Percentiles rank a stretch among this genome's conserved stretches.
phyloP scores from a whole-genome alignment of 2,113 vertebrate genomes.

The Oncorhynchus tshawytscha region DNA sequence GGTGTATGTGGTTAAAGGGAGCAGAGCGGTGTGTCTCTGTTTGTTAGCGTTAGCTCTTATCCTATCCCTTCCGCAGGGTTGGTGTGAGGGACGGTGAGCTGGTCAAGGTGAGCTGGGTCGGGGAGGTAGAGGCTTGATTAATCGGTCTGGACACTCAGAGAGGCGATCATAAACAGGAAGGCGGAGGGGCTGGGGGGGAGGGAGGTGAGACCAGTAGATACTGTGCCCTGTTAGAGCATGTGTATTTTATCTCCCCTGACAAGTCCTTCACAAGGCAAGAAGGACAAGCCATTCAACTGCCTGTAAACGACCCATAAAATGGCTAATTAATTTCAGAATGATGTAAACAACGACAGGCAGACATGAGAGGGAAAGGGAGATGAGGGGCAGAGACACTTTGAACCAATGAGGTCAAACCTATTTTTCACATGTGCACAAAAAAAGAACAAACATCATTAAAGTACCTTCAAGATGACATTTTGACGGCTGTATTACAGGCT shows the following conservation, averaged over 20 bases:
- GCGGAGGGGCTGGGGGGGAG: background rate
- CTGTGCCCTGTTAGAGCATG: background rate
- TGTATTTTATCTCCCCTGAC: constrained; percentile 46
- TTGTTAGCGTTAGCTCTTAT: constrained; percentile 9
- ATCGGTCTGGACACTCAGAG: background rate
- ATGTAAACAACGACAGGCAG: constrained; percentile 52
- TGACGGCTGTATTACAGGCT: no score
- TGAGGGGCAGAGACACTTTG: background rate
- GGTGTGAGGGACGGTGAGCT: constrained; percentile 27
- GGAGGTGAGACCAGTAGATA: background rate
- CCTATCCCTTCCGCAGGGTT: constrained; percentile 21
- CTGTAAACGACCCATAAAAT: constrained; percentile 66
- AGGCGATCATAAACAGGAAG: background rate
- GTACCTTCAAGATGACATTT: constrained; percentile 8
- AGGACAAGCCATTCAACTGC: constrained; percentile 59
- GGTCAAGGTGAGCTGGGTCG: constrained; percentile 51
- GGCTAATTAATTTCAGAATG: constrained; percentile 62
- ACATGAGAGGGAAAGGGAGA: background rate
- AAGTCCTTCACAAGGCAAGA: constrained; percentile 60
- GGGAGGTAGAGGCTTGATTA: background rate
- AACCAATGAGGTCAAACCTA: background rate
- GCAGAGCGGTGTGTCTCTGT: background rate
- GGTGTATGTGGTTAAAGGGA: background rate
- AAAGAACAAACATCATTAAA: background rate
- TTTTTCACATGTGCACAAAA: background rate